A percentile compares a stretch with the other conserved stretches of the same genome.
Conservation (phyloP, 1,140 invertebrate species). For the Hestina assimilis region DNA sequence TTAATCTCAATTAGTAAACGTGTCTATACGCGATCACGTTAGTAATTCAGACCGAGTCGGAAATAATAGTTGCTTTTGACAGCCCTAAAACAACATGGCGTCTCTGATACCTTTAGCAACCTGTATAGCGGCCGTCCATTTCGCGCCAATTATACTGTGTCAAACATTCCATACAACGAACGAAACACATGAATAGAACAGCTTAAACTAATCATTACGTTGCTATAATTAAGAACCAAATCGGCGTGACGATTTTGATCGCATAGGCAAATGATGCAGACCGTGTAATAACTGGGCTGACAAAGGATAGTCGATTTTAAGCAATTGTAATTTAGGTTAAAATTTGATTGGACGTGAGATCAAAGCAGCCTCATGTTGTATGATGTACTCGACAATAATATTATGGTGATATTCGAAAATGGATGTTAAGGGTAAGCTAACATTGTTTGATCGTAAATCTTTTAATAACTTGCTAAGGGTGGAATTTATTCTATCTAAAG, state of each 20-base stretch:
- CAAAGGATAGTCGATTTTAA: not conserved
- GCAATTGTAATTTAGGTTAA: slow-evolving; percentile 10
- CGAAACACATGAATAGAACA: slow-evolving; percentile 3
- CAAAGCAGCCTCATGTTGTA: slow-evolving; percentile 55
- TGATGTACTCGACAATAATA: slow-evolving; percentile 63
- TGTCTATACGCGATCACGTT: not conserved
- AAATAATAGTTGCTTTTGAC: slow-evolving; percentile 18
- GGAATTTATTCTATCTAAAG: no score
- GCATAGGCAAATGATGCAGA: slow-evolving; percentile 45
- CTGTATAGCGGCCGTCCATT: slow-evolving; percentile 46
- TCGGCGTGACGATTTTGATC: slow-evolving; percentile 4
- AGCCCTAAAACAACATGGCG: slow-evolving; percentile 22
- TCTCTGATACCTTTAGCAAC: slow-evolving; percentile 29
- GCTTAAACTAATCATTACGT: slow-evolving; percentile 30
- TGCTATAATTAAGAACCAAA: slow-evolving; percentile 25
- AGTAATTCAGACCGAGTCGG: slow-evolving; percentile 11
- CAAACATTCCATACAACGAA: slow-evolving; percentile 32
- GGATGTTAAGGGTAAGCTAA: slow-evolving; percentile 49
- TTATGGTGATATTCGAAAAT: slow-evolving; percentile 57
- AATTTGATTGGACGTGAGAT: slow-evolving; percentile 38
- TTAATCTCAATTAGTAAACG: slow-evolving; percentile 7
- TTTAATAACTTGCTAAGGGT: no score
- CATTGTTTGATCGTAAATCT: no score
- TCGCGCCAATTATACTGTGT: slow-evolving; percentile 51
- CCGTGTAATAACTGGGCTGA: slow-evolving; percentile 20